These are phyloP conservation scores for Vesta saturnalis DNA, from an alignment of 2,888 invertebrate genomes.

Conservation along the genomic window DNA sequence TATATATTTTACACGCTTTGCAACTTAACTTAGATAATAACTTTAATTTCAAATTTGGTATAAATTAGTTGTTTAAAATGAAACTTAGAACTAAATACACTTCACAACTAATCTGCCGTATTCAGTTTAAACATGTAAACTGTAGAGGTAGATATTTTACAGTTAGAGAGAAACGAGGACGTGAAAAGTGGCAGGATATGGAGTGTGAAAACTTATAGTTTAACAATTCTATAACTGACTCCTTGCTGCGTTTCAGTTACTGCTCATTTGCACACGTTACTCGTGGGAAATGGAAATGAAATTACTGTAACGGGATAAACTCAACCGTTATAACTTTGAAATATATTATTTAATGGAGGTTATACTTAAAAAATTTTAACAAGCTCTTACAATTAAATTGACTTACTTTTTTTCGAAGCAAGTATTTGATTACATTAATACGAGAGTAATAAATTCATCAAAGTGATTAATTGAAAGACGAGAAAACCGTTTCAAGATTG, in stretches of 20 bases:
- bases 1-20: too few species aligned
- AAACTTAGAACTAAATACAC: background rate
- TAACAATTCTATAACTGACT: constrained; percentile 7
- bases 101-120: background rate
- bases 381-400: background rate
- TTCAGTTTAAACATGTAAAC: constrained; percentile 1
- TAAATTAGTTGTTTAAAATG: background rate
- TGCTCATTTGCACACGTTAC: background rate
- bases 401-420: background rate
- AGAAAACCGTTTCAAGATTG: constrained; percentile 7
- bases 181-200: background rate
- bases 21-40: too few species aligned
- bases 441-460: constrained; percentile 12
- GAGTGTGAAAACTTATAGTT: constrained; percentile 13
- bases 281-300: background rate
- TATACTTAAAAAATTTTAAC: background rate
- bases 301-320: background rate
- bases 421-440: background rate
- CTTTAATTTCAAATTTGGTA: too few species aligned
- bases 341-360: too few species aligned
- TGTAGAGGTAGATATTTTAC: background rate
- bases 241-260: background rate
- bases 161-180: background rate
- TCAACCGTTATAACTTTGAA: background rate
- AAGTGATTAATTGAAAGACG: constrained; percentile 10